Evolutionary conservation across 2,888 invertebrate genomes (phyloP).

Genomic region (Mesochorus sp.): DNA sequence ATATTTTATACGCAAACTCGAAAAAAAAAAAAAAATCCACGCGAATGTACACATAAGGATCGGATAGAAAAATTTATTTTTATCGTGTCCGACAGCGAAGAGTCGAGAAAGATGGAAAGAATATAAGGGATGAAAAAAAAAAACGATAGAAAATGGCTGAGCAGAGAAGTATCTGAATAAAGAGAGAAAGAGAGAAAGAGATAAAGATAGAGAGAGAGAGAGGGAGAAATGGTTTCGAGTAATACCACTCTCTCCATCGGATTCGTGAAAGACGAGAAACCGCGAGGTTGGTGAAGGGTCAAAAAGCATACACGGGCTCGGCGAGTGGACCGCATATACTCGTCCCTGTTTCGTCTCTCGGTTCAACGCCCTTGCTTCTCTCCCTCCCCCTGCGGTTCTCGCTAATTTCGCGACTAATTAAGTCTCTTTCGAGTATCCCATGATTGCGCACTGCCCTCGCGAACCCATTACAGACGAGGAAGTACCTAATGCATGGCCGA

Average conservation of each 20-base stretch:
- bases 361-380: slow-evolving; percentile 41
- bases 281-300: slow-evolving; percentile 34
- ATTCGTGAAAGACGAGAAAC: slow-evolving; percentile 31
- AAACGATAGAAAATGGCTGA: background rate
- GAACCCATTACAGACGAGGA: slow-evolving; percentile 5
- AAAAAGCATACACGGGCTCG: slow-evolving; percentile 21
- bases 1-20: too few species aligned
- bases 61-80: background rate
- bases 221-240: slow-evolving; percentile 22
- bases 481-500: background rate
- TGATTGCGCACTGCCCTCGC: slow-evolving; percentile 55
- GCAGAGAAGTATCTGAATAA: background rate
- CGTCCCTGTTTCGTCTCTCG: slow-evolving; percentile 7
- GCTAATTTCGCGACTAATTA: slow-evolving; percentile 74
- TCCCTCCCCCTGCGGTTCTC: slow-evolving; percentile 65
- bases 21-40: too few species aligned
- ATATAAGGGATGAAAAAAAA: background rate
- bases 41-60: background rate
- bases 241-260: background rate
- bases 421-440: slow-evolving; percentile 67
- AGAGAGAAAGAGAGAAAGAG: slow-evolving; percentile 7
- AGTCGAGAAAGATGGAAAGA: background rate
- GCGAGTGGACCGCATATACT: slow-evolving; percentile 41
- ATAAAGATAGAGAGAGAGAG: slow-evolving; percentile 3
- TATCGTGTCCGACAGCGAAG: background rate